phyloP scores from a whole-genome alignment of 2,797 vertebrate species.

The Sardinella longiceps region DNA sequence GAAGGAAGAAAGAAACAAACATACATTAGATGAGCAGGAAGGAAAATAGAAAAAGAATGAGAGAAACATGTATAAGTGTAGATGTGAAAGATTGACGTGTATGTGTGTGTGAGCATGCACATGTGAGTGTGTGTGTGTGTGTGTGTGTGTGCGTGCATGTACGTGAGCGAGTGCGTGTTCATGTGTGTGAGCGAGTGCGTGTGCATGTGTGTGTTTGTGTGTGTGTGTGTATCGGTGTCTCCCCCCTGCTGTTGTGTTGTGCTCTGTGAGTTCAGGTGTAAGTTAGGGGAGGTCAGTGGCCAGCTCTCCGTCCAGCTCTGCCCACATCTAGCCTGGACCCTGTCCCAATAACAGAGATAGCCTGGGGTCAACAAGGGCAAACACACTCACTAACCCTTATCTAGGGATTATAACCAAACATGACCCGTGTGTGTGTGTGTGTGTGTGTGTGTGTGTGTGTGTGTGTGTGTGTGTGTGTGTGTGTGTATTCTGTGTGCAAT shows the following conservation, averaged over 20 bases:
- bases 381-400: background rate
- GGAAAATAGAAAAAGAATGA: background rate
- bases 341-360: background rate
- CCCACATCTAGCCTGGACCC: background rate
- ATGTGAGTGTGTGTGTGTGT: conserved; percentile 30
- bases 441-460: background rate
- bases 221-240: background rate
- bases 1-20: background rate
- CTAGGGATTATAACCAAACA: too few species aligned
- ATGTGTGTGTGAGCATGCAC: conserved; percentile 59
- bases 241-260: conserved; percentile 20
- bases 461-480: background rate
- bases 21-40: too few species aligned
- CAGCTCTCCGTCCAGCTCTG: background rate
- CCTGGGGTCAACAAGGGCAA: background rate
- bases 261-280: background rate
- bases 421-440: background rate
- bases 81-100: conserved; percentile 48
- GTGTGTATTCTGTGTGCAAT: background rate
- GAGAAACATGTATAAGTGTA: background rate
- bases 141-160: conserved; percentile 30
- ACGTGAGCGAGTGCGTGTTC: too few species aligned
- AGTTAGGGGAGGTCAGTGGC: background rate
- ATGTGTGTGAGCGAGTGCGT: background rate
- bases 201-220: background rate